Evolutionary conservation across 64 coral and sea anemone genomes (phyloP).

Genomic region (Pachyseris speciosa): DNA sequence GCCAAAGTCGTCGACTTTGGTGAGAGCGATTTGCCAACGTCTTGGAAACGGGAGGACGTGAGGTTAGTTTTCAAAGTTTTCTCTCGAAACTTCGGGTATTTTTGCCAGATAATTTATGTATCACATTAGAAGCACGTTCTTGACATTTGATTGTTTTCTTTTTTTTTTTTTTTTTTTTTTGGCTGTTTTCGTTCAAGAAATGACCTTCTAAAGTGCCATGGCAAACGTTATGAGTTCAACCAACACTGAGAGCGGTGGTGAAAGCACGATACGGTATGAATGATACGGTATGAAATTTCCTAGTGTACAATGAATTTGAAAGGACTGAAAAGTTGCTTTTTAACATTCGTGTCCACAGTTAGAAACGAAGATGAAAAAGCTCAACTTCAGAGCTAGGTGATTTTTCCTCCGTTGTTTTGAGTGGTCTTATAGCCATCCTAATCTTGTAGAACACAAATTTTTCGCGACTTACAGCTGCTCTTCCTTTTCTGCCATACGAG

Average conservation of each 20-base stretch:
- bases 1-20: too few relatives aligned
- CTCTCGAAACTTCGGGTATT: not conserved
- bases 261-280: too few relatives aligned
- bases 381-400: not conserved
- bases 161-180: too few relatives aligned
- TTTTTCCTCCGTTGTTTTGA: not conserved
- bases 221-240: not conserved
- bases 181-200: not conserved
- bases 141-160: not conserved
- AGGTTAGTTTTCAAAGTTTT: constrained; percentile 5
- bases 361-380: not conserved
- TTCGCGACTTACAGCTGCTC: too few relatives aligned
- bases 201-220: not conserved
- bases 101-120: constrained; percentile 8
- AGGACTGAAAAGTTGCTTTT: constrained; percentile 1
- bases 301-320: not conserved
- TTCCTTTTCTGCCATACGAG: too few relatives aligned
- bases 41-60: not conserved
- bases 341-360: not conserved
- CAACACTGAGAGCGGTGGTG: too few relatives aligned
- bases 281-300: too few relatives aligned
- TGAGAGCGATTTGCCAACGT: too few relatives aligned
- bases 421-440: not conserved
- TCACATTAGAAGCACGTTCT: not conserved
- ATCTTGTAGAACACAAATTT: too few relatives aligned